Conservation (phyloP, 1,140 invertebrate genomes). For the Limonius californicus region DNA sequence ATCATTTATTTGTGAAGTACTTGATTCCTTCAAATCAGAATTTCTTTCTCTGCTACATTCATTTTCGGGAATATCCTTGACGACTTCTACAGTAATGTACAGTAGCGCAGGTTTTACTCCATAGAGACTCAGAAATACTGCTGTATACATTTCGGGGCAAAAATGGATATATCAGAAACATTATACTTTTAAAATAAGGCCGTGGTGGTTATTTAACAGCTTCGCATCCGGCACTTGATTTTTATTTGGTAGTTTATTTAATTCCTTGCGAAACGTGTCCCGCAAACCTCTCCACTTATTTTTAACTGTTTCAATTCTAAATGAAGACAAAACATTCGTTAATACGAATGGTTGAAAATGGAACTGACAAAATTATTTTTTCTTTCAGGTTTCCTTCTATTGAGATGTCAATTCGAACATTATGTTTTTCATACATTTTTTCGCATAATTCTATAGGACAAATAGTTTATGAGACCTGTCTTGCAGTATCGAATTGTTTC, state of each 20-base stretch:
- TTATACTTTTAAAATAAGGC: background rate
- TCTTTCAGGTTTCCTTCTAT: slow-evolving; percentile 24
- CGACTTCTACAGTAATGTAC: too few relatives aligned
- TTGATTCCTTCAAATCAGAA: too few relatives aligned
- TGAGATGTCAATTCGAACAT: slow-evolving; percentile 19
- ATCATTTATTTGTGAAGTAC: too few relatives aligned
- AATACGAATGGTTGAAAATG: background rate
- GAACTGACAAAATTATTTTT: background rate
- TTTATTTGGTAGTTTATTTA: slow-evolving; percentile 16
- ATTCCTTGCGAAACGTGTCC: slow-evolving; percentile 22
- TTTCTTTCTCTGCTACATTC: too few relatives aligned
- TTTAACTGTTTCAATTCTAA: background rate
- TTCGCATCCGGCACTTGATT: slow-evolving; percentile 16
- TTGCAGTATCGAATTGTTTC: slow-evolving; percentile 39
- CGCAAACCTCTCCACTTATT: slow-evolving; percentile 17
- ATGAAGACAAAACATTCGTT: background rate
- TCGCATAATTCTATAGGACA: slow-evolving; percentile 26
- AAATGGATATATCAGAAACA: slow-evolving; percentile 2
- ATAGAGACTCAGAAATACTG: too few relatives aligned
- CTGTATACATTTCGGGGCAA: background rate
- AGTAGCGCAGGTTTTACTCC: too few relatives aligned
- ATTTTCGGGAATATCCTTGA: too few relatives aligned
- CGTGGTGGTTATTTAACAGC: background rate
- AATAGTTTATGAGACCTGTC: slow-evolving; percentile 39
- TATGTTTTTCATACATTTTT: slow-evolving; percentile 19